phyloP scores from a whole-genome alignment of 2,113 vertebrate genomes.

The Periophthalmodon schlosseri region DNA sequence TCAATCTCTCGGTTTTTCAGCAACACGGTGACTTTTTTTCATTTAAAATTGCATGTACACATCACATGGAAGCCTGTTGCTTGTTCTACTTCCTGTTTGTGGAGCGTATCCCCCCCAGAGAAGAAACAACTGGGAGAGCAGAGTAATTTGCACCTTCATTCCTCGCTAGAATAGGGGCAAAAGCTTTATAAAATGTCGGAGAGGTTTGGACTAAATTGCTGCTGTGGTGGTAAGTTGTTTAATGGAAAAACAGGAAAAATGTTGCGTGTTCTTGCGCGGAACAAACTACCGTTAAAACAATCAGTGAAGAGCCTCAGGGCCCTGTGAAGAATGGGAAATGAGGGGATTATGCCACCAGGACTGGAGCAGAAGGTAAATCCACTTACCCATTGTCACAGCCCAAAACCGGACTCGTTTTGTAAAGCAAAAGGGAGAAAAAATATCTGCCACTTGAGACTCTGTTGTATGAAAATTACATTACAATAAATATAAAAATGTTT shows the following conservation, averaged over 20 bases:
- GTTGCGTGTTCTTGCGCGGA: slow-evolving; percentile 62
- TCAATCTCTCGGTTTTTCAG: slow-evolving; percentile 24
- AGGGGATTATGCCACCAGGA: slow-evolving; percentile 62
- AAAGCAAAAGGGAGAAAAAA: slow-evolving; percentile 22
- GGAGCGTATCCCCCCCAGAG: slow-evolving; percentile 58
- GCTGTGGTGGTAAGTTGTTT: slow-evolving; percentile 51
- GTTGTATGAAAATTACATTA: slow-evolving; percentile 15
- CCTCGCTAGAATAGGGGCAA: slow-evolving; percentile 37
- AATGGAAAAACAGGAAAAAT: slow-evolving; percentile 45
- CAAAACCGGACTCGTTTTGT: slow-evolving; percentile 39
- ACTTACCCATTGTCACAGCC: slow-evolving; percentile 51
- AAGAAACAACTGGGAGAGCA: slow-evolving; percentile 57
- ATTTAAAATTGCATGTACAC: slow-evolving; percentile 1
- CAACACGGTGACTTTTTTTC: neutral
- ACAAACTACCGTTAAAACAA: slow-evolving; percentile 63
- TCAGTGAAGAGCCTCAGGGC: slow-evolving; percentile 58
- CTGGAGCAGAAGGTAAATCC: slow-evolving; percentile 50
- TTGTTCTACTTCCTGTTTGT: slow-evolving; percentile 58
- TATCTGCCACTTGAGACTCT: slow-evolving; percentile 23
- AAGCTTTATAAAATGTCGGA: slow-evolving; percentile 50
- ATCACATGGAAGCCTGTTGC: slow-evolving; percentile 40
- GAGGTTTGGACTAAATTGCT: slow-evolving; percentile 51
- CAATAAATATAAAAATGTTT: slow-evolving; percentile 14
- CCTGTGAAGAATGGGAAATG: slow-evolving; percentile 64
- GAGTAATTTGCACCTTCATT: slow-evolving; percentile 62